These are phyloP conservation scores for Phylloscopus collybita DNA, from an alignment of 2,797 vertebrate genomes.

Conservation along the genomic window DNA sequence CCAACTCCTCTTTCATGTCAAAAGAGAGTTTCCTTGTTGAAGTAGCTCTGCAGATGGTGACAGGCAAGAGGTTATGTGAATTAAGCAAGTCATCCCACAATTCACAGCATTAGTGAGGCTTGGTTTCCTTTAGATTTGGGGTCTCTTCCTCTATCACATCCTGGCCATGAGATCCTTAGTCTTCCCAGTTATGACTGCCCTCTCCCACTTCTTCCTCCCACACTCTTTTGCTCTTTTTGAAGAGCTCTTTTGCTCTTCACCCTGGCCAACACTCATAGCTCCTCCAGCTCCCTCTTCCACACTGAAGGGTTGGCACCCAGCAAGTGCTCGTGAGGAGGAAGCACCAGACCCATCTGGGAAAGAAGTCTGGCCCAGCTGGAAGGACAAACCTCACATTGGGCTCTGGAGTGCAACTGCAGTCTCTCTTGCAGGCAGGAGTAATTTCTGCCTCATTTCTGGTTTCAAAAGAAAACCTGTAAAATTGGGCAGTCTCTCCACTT, in stretches of 20 bases:
- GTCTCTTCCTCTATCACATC: neutral
- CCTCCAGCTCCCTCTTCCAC: neutral
- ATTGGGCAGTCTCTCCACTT: neutral
- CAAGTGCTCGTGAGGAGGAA: neutral
- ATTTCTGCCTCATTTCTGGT: neutral
- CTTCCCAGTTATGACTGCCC: neutral
- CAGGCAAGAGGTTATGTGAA: neutral
- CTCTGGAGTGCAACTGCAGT: neutral
- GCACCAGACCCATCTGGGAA: too few relatives aligned
- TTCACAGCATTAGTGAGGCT: neutral
- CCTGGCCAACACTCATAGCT: neutral
- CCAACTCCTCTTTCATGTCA: neutral
- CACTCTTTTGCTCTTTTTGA: rapidly evolving
- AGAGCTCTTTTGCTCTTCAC: rapidly evolving
- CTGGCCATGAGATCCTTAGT: neutral
- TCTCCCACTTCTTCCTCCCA: neutral
- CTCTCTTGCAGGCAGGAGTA: neutral
- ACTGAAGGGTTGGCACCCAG: rapidly evolving
- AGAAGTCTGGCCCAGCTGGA: neutral
- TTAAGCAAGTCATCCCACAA: neutral
- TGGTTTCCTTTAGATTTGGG: neutral
- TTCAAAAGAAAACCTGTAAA: neutral
- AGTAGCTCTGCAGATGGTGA: neutral
- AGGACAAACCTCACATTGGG: neutral
- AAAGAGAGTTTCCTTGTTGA: neutral